Conservation (phyloP, 2,113 vertebrate genomes). For the Bubo blakistoni region DNA sequence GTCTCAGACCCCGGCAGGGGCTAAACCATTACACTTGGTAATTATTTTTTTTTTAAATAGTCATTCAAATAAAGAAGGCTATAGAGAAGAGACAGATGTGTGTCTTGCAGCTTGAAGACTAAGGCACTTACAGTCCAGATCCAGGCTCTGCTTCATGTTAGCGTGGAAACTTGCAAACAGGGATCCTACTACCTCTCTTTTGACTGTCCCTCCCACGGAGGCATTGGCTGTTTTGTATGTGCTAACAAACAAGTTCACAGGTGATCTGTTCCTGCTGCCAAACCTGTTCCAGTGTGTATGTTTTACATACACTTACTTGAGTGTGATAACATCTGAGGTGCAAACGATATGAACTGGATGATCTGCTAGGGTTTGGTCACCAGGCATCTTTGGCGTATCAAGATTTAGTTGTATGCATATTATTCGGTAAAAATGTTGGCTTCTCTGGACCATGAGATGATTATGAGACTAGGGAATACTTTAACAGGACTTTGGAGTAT, state of each 20-base stretch:
- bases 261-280: not conserved
- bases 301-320: not conserved
- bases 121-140: not conserved
- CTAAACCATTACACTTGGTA: no score
- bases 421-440: not conserved
- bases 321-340: not conserved
- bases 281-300: not conserved
- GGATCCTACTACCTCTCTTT: not conserved
- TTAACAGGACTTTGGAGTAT: not conserved
- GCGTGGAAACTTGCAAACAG: not conserved
- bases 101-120: not conserved
- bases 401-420: not conserved
- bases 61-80: not conserved
- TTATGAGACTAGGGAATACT: not conserved
- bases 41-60: not conserved
- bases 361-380: not conserved
- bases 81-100: not conserved
- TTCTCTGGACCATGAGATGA: not conserved
- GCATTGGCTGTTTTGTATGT: not conserved
- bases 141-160: not conserved
- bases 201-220: not conserved
- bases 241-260: not conserved
- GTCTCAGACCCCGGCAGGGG: no score
- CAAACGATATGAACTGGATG: not conserved
- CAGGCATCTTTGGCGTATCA: not conserved